phyloP scores from a whole-genome alignment of 1,140 invertebrate species.

The Notospermus geniculatus region DNA sequence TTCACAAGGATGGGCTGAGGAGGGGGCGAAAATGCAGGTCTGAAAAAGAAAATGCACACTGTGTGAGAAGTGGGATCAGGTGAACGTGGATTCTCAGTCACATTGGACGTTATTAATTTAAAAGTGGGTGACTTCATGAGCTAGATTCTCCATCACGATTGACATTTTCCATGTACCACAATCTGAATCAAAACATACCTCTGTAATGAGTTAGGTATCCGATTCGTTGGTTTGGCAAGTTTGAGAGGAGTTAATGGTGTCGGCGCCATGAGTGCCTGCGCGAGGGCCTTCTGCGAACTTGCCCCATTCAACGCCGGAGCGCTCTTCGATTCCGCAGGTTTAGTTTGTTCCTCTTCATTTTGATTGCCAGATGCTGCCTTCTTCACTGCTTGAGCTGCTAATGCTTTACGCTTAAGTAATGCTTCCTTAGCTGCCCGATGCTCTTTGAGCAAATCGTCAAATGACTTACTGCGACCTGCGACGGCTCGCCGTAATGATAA shows the following conservation, averaged over 20 bases:
- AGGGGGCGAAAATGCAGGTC: not conserved
- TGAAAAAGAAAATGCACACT: no score
- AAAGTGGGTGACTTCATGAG: no score
- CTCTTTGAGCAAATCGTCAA: constrained; percentile 75
- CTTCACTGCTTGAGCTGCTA: constrained; percentile 27
- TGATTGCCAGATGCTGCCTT: not conserved
- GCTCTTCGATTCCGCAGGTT: not conserved
- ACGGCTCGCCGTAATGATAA: constrained; percentile 72
- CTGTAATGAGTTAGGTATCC: no score
- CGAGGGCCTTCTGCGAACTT: not conserved
- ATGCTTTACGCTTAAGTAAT: constrained; percentile 41
- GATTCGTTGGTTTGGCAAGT: no score
- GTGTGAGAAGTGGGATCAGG: no score
- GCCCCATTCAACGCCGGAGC: not conserved
- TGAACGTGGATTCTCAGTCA: no score
- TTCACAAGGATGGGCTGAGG: not conserved
- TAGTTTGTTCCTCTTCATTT: not conserved
- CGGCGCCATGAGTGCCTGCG: not conserved
- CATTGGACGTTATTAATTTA: no score
- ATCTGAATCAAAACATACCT: no score
- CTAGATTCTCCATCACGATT: no score
- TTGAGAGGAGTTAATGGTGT: not conserved
- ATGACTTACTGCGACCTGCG: constrained; percentile 70
- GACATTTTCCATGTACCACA: no score
- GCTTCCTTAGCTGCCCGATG: constrained; percentile 64